Evolutionary conservation across 2,888 invertebrate species (phyloP), one percentile per base, ranked within the genome.

Genomic region (Acleris literana): DNA sequence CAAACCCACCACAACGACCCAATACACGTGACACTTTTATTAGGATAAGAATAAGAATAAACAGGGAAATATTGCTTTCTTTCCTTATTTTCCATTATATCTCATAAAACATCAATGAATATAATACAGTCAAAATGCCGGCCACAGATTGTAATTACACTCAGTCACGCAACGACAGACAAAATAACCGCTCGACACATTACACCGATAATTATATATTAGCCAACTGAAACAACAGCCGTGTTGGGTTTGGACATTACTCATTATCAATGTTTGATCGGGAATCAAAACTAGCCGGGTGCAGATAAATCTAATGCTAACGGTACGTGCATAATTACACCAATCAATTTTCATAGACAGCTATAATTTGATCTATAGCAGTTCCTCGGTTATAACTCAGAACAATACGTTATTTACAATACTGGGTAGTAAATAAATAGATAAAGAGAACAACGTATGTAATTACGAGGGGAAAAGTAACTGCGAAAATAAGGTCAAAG

Each of bases 181-280:
- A 83, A 83, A 64, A 82, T 79, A 79, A 77, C 74, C 80, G 71
- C 18, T 61, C 43, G 22, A 81, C 82, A 79, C 81, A 80, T 85
- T 78, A 80, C 75, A 70, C 72, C 77, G 72, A 83, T 84, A 82
- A 87, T 83, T 82, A 84, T 78, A 79, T 82, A 84, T 86, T 82
- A 84, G 82, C 75, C 72, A 67, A 74, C 76, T 80, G 77, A 78
- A 84, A 84, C 81, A 80, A 80, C 81, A 81, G 76, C 72, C 16
- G 79, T 81, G 79, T 80, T 75, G 76, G 79, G 82, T 83, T 81
- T 75, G 76, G 72, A 70, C 75, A 76, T 61, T 77, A 81, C 81
- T 71, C 75, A 76, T 61, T 77, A 81, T 81, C 82, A 68, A 71
- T 67, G 77, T 79, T 80, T 75, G 76, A 80, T 81, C 80, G 81